Percentiles rank a stretch among this genome's conserved stretches.
These are phyloP conservation scores for Chlorospingus flavigularis DNA, from an alignment of 2,797 vertebrate genomes.

Conservation along the genomic window DNA sequence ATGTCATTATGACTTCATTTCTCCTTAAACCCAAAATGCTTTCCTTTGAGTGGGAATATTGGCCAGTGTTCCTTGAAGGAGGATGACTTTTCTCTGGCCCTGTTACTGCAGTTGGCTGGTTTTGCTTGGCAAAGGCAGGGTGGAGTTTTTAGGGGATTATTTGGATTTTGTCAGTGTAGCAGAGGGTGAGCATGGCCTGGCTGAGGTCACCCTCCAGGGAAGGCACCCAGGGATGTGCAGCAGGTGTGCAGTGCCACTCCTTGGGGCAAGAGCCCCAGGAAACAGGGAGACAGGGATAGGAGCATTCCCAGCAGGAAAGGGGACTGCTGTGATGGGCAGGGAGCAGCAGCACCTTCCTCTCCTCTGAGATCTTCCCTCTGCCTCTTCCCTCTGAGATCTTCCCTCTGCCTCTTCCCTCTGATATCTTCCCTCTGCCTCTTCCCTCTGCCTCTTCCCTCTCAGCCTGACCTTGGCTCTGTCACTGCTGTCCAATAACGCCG, in stretches of 20 bases:
- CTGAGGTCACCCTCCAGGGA: background rate
- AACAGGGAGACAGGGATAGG: background rate
- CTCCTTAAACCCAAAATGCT: background rate
- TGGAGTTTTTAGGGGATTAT: background rate
- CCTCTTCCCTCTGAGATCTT: background rate
- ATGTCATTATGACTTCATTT: background rate
- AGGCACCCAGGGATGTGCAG: fast-evolving
- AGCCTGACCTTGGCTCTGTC: background rate
- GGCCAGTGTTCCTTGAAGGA: background rate
- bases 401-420: background rate
- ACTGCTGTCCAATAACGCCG: background rate
- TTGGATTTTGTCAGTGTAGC: background rate
- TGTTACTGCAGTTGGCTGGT: background rate
- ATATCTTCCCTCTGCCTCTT: background rate
- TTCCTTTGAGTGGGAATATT: background rate
- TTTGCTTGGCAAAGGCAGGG: background rate
- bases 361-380: background rate
- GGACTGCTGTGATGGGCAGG: background rate
- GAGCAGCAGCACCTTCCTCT: background rate
- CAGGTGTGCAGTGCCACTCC: background rate
- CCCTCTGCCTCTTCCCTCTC: background rate
- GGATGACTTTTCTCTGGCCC: background rate
- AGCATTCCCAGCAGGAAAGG: background rate
- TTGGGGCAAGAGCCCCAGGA: background rate
- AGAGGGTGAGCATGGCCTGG: background rate